Evolutionary conservation across 2,797 vertebrate species (phyloP).

Genomic region (Platyrinchus mystaceus): DNA sequence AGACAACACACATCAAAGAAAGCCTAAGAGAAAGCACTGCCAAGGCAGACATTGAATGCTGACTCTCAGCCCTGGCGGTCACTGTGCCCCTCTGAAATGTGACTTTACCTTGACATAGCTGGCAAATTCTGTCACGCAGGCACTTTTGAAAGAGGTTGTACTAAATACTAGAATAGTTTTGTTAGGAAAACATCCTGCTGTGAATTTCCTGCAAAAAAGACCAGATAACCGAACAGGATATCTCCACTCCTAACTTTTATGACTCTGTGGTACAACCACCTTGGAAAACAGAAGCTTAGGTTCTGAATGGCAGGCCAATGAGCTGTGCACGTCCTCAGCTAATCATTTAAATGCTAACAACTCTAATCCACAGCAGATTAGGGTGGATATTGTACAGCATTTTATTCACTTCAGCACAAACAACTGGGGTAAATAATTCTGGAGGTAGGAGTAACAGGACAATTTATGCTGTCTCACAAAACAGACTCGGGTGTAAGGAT

Average conservation of each 20-base stretch:
- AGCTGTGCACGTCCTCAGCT: not conserved
- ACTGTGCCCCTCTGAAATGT: not conserved
- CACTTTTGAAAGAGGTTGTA: slow-evolving; percentile 39
- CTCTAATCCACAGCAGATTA: not conserved
- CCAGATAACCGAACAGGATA: slow-evolving; percentile 49
- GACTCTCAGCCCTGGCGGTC: not conserved
- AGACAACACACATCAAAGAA: not conserved
- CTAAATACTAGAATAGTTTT: slow-evolving; percentile 25
- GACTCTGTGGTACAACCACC: not conserved
- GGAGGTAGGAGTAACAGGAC: not conserved
- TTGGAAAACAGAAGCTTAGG: not conserved
- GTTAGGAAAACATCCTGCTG: slow-evolving; percentile 64
- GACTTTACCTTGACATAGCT: slow-evolving; percentile 25
- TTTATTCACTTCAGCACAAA: not conserved
- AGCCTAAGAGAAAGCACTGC: not conserved
- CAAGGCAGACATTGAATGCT: not conserved
- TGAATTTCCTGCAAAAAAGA: slow-evolving; percentile 18
- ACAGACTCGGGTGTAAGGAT: accelerated
- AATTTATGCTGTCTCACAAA: not conserved
- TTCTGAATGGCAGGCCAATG: not conserved
- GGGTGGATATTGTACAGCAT: not conserved
- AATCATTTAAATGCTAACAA: not conserved
- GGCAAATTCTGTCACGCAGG: slow-evolving; percentile 27
- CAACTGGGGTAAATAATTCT: not conserved
- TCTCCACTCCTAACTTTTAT: slow-evolving; percentile 32